Percentiles rank a stretch among this genome's conserved stretches.
Conservation (phyloP, 2,888 invertebrate species). For the Zelleria hepariella region DNA sequence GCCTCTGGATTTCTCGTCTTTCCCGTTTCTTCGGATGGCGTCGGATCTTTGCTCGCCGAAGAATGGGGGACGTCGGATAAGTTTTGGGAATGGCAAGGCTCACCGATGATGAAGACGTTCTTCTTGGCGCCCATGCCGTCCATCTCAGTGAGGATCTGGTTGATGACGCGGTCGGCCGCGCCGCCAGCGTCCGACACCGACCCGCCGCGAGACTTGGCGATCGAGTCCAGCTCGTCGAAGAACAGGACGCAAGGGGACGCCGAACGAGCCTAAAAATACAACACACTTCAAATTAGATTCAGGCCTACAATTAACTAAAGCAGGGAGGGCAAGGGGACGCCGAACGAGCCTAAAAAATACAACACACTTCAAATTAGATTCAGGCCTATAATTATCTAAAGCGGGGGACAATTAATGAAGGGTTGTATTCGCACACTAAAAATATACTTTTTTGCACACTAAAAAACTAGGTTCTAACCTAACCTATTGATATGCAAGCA, state of each 20-base stretch:
- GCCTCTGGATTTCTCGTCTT: too few species aligned
- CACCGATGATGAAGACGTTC: conserved; percentile 99
- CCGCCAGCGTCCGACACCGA: conserved; percentile 98
- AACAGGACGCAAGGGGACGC: conserved; percentile 99
- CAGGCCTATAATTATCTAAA: too few species aligned
- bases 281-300: too few species aligned
- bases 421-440: background rate
- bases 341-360: conserved; percentile 92
- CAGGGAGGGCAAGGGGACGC: conserved; percentile 99
- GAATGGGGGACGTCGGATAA: background rate
- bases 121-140: conserved; percentile 99
- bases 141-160: conserved; percentile 99
- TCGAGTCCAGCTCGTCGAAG: conserved; percentile 99
- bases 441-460: background rate
- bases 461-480: background rate
- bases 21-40: too few species aligned
- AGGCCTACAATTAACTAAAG: too few species aligned
- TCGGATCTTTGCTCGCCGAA: too few species aligned
- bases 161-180: conserved; percentile 98
- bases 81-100: conserved; percentile 28
- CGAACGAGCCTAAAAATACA: conserved; percentile 92
- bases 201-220: conserved; percentile 98
- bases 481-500: background rate
- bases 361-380: too few species aligned
- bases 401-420: too few species aligned